A percentile compares a stretch with the other conserved stretches of the same genome.
phyloP scores from a whole-genome alignment of 2,113 vertebrate genomes.

The Pituophis catenifer region DNA sequence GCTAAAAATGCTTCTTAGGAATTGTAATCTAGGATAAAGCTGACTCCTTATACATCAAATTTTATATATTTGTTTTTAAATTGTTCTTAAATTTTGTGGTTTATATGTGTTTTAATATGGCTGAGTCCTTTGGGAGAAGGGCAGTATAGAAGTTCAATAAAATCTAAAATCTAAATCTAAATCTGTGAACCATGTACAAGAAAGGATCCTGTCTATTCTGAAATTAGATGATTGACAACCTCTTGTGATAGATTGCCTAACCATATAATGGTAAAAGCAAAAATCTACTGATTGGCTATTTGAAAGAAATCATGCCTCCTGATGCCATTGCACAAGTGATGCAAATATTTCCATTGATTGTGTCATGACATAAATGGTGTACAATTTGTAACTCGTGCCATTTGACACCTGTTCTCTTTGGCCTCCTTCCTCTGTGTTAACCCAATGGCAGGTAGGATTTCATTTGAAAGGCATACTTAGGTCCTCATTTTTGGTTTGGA shows the following conservation, averaged over 20 bases:
- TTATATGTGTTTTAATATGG: too few species aligned
- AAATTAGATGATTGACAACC: background rate
- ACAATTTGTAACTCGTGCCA: background rate
- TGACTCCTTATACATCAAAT: too few species aligned
- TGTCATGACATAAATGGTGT: background rate
- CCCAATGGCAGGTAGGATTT: background rate
- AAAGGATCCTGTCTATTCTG: background rate
- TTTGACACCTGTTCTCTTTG: background rate
- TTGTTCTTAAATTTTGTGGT: too few species aligned
- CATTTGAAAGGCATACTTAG: background rate
- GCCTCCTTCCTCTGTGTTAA: background rate
- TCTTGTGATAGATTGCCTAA: background rate
- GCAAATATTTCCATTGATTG: background rate
- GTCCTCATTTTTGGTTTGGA: background rate
- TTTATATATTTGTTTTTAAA: too few species aligned
- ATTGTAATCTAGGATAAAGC: background rate
- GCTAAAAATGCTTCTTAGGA: background rate
- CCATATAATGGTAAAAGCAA: background rate
- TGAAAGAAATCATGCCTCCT: background rate
- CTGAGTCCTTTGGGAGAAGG: too few species aligned
- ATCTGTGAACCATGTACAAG: background rate
- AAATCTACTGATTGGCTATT: background rate
- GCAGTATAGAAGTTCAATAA: too few species aligned
- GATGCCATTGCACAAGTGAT: background rate
- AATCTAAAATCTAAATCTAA: too few species aligned